Conservation (phyloP, 2,888 invertebrate species). For the Pristionchus arcanus region DNA sequence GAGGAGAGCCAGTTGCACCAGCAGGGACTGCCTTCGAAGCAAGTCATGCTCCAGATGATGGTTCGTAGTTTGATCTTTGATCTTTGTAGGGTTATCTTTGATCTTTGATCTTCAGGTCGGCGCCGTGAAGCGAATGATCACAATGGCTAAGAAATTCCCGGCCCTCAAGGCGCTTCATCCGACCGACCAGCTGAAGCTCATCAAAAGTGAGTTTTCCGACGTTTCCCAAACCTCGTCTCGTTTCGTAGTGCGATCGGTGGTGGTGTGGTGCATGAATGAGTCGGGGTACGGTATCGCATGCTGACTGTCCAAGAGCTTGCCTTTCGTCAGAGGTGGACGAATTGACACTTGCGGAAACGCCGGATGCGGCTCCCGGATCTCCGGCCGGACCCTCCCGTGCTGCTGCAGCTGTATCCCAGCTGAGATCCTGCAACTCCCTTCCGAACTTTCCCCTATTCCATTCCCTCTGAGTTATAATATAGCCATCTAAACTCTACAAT, state of each 20-base stretch:
- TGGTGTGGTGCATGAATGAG: background rate
- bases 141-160: constrained; percentile 83
- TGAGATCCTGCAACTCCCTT: background rate
- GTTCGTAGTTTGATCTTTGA: constrained; percentile 35
- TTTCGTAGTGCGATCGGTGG: constrained; percentile 25
- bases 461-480: background rate
- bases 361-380: background rate
- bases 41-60: constrained; percentile 82
- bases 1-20: constrained; percentile 26
- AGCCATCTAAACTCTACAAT: no score
- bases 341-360: background rate
- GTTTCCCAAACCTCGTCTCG: background rate
- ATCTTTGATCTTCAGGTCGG: constrained; percentile 83
- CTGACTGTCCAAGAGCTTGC: constrained; percentile 24
- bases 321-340: constrained; percentile 7
- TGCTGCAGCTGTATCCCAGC: background rate
- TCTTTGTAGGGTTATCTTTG: background rate
- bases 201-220: constrained; percentile 85
- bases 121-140: constrained; percentile 88
- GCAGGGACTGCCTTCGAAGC: constrained; percentile 24
- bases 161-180: constrained; percentile 95
- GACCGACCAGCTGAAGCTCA: constrained; percentile 90
- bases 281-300: constrained; percentile 3
- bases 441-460: constrained; percentile 4
- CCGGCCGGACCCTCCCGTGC: background rate